Evolutionary conservation across 2,888 invertebrate species (phyloP).

Genomic region (Adineta ricciae): DNA sequence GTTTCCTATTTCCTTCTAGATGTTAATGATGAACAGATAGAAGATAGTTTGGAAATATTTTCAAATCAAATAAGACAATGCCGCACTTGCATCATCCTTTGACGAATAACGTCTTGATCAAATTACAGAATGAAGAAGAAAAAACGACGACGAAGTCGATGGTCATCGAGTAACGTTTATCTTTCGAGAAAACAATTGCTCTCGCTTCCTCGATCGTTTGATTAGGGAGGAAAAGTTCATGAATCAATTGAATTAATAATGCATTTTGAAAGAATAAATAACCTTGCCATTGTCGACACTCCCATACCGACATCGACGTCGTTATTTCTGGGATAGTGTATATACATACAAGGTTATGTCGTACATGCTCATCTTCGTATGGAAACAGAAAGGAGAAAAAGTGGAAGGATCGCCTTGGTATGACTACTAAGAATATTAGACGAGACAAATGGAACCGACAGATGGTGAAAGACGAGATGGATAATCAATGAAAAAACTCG

Average conservation of each 20-base stretch:
- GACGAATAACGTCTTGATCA: not conserved
- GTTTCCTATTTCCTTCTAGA: not conserved
- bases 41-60: not conserved
- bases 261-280: not conserved
- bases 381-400: not conserved
- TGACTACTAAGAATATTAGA: not conserved
- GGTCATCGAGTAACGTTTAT: not conserved
- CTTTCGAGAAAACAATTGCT: not conserved
- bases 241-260: no score
- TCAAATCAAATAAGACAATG: not conserved
- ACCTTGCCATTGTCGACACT: not conserved
- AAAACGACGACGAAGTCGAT: not conserved
- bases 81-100: not conserved
- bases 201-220: no score
- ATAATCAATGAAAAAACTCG: not conserved
- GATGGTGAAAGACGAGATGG: not conserved
- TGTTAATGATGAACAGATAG: not conserved
- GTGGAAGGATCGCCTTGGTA: not conserved
- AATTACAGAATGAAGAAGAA: not conserved
- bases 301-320: not conserved
- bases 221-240: no score
- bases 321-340: not conserved
- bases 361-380: not conserved
- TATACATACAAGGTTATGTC: not conserved
- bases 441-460: not conserved